Evolutionary conservation across 2,888 invertebrate genomes (phyloP), one percentile per base, ranked within the genome.

Genomic region (Parapristionchus giblindavisi): DNA sequence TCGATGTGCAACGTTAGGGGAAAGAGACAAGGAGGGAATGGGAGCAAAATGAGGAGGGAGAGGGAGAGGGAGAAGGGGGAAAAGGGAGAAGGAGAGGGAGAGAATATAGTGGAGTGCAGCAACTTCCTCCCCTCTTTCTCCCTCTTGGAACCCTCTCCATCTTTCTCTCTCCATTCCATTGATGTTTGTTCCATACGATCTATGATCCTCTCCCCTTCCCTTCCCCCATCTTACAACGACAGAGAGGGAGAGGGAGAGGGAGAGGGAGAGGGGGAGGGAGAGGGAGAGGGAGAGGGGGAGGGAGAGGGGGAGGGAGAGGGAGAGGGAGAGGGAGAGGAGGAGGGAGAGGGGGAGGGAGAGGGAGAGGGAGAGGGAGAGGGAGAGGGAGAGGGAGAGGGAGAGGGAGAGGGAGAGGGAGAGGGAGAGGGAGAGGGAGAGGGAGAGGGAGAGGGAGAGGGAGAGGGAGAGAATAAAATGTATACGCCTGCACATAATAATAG

Each of bases 131-230:
- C 63, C 17, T 52, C 21, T 52, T 29, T 21, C 61, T 8, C 38
- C 14, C 43, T 65, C 61, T 40, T 27, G 17, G 34, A 40, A 36
- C 63, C 63, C 43, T 65, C 63, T 65, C 63, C 32, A 63, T 43
- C n/a, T 5, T 63, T 27, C 63, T 65, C 61, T 38, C 56, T 36
- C 2, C 60, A 21, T 21, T 14, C 43, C 29, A 14, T 56, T 14
- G 14, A 24, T 24, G 14, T 56, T 14, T 24, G 56, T 24, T 40
- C 38, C 61, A 24, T 61, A 24, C 61, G 14, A 24, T 29, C 11
- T 8, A 27, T 27, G 24, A 34, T 36, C n/a, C 60, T 60, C 60
- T 60, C 60, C 61, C 6, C 11, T 38, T 24, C 4, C 24, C 8
- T 5, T 38, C 5, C 38, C 40, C 32, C 40, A 24, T 61, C 38